Evolutionary conservation across 2,797 vertebrate species (phyloP).

Genomic region (Microctenopoma lineatum): DNA sequence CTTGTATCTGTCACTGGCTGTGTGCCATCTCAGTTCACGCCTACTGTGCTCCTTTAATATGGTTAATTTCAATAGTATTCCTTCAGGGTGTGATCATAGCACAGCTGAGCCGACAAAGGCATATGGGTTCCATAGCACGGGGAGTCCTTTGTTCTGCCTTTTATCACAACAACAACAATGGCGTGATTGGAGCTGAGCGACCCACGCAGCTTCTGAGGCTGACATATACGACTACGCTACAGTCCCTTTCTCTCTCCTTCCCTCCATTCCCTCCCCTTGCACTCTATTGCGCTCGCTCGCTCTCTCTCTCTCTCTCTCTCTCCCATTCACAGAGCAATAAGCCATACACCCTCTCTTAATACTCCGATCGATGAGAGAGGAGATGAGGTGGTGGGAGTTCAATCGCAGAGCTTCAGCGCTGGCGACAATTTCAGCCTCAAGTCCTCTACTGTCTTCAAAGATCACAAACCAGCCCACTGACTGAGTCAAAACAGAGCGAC

Average conservation of each 20-base stretch:
- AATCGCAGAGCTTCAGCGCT: conserved; percentile 50
- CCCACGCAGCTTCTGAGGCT: conserved; percentile 75
- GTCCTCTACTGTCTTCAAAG: conserved; percentile 55
- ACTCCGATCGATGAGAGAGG: conserved; percentile 72
- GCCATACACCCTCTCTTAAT: conserved; percentile 75
- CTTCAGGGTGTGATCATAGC: conserved; percentile 69
- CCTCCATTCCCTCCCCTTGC: conserved; percentile 49
- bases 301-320: conserved; percentile 48
- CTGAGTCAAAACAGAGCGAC: conserved; percentile 51
- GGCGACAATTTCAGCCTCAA: conserved; percentile 55
- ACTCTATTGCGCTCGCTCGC: conserved; percentile 28
- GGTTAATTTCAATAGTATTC: conserved; percentile 73
- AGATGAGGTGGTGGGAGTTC: conserved; percentile 73
- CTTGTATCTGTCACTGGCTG: conserved; percentile 59
- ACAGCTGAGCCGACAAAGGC: conserved; percentile 60
- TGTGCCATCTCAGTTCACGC: conserved; percentile 65
- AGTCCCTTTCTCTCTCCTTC: conserved; percentile 54
- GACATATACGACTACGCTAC: conserved; percentile 75
- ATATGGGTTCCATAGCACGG: conserved; percentile 63
- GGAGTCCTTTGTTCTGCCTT: conserved; percentile 79
- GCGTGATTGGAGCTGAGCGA: conserved; percentile 73
- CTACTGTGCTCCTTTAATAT: conserved; percentile 64
- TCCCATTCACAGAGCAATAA: conserved; percentile 74
- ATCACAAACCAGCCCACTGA: conserved; percentile 54
- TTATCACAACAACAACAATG: conserved; percentile 73